Base-by-base conservation (phyloP, 30 jellyfish, hydroid and myxozoan species). In the Catostylus mosaicus region DNA sequence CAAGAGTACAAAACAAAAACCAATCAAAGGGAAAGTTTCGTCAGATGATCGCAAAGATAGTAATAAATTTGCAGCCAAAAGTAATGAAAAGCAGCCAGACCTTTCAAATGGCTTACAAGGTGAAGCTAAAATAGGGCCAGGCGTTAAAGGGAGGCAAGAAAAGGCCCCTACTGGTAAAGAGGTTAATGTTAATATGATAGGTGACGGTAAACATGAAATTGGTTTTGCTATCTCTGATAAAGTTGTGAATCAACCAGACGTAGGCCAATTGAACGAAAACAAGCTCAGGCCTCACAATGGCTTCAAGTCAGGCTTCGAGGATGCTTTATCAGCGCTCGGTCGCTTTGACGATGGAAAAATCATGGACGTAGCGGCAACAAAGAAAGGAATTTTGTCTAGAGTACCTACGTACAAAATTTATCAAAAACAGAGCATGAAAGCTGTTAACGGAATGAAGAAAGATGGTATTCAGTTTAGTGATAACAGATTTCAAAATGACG, bases 251-350 rank as follows among this genome's bases (percentile, higher is more conserved):
- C 22, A 5, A 54, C 30, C n/a, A 3, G 57, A 24, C 26, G 14
- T 52, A 30, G 32, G 57, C 11, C 51, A 5, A 24, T 33, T 23
- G 38, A 35, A 50, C 10, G 72, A 46, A 35, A 72, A 10, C 7
- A 72, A 40, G 22, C 52, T 45, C 6, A 47, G 9, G 6, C n/a
- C 71, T 0, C 71, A 24, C n/a, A 32, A 14, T n/a, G 29, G 86
- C 26, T 77, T 77, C 59, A 34, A 77, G 33, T 37, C 35, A 7
- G 88, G 88, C 0, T 77, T 77, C 38, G 68, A 77, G 40, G 88
- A 61, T 36, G 88, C 88, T 1, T 27, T 77, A 43, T 36, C 63
- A 34, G 46, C 71, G 19, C 23, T 77, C 4, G 51, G 69, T 31
- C 51, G 61, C 9, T 18, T 12, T 24, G 88, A 77, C 36, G 68